Conservation (phyloP, 2,113 vertebrate genomes). For the Merops nubicus region DNA sequence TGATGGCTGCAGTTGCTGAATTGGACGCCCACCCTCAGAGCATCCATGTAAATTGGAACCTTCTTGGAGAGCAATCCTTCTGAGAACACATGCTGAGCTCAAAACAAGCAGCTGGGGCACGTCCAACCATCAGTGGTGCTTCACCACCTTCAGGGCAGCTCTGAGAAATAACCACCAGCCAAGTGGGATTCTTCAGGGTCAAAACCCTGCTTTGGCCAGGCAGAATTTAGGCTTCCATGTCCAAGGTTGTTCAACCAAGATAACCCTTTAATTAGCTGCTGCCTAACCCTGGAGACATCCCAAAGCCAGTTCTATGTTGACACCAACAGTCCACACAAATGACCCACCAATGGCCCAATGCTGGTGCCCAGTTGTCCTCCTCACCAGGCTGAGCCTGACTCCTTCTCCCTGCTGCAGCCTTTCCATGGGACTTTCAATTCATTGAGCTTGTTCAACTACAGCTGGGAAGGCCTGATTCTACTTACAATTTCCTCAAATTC, state of each 20-base stretch:
- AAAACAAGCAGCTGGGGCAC: not conserved
- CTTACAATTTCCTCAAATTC: not conserved
- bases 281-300: not conserved
- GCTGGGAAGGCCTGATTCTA: not conserved
- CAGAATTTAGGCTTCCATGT: not conserved
- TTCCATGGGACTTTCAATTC: not conserved
- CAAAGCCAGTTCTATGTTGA: fast-evolving
- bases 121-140: not conserved
- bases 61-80: fast-evolving
- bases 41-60: not conserved
- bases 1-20: not conserved
- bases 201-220: not conserved
- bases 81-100: not conserved
- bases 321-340: fast-evolving
- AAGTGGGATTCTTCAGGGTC: fast-evolving
- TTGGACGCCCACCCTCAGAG: fast-evolving
- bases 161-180: not conserved
- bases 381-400: fast-evolving
- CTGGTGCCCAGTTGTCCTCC: fast-evolving
- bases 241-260: not conserved
- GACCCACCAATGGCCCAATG: fast-evolving
- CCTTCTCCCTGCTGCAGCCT: not conserved
- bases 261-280: not conserved
- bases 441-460: not conserved
- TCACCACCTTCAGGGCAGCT: not conserved